Base-by-base conservation (phyloP, 2,113 vertebrate genomes). In the Cryptomyrus ogoouensis region DNA sequence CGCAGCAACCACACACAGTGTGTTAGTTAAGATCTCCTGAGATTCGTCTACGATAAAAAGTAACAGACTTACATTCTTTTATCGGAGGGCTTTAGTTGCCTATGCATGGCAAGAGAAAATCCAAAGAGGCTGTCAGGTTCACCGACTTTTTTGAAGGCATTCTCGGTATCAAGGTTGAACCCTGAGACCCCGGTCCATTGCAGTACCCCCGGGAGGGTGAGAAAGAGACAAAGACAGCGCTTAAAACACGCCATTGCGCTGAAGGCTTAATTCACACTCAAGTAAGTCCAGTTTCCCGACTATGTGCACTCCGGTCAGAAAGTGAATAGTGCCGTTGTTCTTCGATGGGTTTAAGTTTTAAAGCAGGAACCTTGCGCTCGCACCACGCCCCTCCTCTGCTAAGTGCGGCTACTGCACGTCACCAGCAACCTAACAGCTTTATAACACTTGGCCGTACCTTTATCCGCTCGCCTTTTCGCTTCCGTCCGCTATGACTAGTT, bases 21-120 rank as follows among this genome's bases (percentile, higher is more conserved):
- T 19, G 19, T 8, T n/a, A 50, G 44, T 89, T 89, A 58, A 89
- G 35, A 89, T 42, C 19, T 42, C 10, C 80, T 19, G 13, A 19
- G 46, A 42, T 10, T 15, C 74, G 27, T 53, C 27, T 53, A 27
- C 53, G 35, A 62, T 52, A 85, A 44, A 49, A 44, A 35, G 6
- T n/a, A 3, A 1, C 12, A 70, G 87, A 97, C 96, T 97, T 93
- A 97, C 96, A 96, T 94, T 85, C 95, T 93, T 93, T 90, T 94
- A 83, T 96, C 95, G 92, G 92, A 90, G 1, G 96, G 96, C 21
- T 93, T 19, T 91, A 95, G 93, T 93, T 97, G 96, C 93, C 94
- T 77, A 91, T 97, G 96, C 96, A 97, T 95, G 90, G 96, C 96
- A 89, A 97, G 91, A 35, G 96, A 96, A 92, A 97, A 97, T 66